Conservation (phyloP, 2,113 vertebrate genomes). For the Notarius quadriscutis region DNA sequence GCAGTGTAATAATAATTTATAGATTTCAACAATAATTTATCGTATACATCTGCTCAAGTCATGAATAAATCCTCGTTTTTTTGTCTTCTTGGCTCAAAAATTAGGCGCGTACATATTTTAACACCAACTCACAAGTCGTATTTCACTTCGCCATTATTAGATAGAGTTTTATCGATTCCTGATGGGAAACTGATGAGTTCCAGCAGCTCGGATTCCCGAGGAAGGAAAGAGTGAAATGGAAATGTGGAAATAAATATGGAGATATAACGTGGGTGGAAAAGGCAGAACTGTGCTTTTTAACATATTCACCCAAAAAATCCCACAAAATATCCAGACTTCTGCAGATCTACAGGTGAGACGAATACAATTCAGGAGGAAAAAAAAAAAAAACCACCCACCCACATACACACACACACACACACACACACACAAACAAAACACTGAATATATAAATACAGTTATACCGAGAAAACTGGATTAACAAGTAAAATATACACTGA, state of each 20-base stretch:
- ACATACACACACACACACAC: neutral
- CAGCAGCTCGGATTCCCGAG: neutral
- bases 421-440: neutral
- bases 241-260: conserved; percentile 7
- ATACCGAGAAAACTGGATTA: neutral
- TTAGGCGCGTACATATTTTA: neutral
- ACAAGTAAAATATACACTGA: neutral
- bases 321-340: neutral
- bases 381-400: neutral
- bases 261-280: neutral
- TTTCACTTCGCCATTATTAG: neutral
- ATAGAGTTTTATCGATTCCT: neutral
- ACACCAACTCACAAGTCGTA: neutral
- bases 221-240: neutral
- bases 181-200: neutral
- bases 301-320: conserved; percentile 7
- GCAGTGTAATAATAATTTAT: conserved; percentile 12
- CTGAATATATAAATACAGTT: conserved; percentile 11
- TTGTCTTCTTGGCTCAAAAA: neutral
- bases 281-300: neutral
- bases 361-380: neutral
- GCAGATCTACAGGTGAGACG: conserved; percentile 14
- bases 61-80: neutral
- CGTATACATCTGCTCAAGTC: conserved; percentile 6
- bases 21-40: conserved; percentile 17